Evolutionary conservation across 2,113 vertebrate genomes (phyloP), one percentile per base, ranked within the genome.

Genomic region (Camelus bactrianus): DNA sequence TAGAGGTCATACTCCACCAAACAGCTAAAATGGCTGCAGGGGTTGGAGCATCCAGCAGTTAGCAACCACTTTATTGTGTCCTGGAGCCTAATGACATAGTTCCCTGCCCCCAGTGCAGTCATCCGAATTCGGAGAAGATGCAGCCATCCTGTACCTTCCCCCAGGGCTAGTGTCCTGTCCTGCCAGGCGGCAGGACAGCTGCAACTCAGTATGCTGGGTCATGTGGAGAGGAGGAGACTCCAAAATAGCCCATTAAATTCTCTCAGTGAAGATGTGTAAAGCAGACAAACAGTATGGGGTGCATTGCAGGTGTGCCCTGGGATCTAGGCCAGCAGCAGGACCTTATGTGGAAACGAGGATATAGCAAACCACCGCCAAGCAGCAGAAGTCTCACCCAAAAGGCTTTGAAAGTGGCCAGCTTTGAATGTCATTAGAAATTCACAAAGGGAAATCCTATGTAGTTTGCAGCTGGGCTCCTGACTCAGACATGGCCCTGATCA

Each of bases 21-120:
- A 58, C 75, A 54, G 70, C 84, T 75, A 80, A 73, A 69, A 77
- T 89, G 82, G 46, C 92, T 95, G 22, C 64, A 92, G 86, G 54
- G 35, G 10, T 35, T 82, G 26, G 65, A 69, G 30, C 48, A 10
- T 70, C 42, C 7, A 89, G 62, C 35, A n/a, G 19, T 80, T 80
- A 96, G 64, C 58, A 70, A 58, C 13, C 26, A 17, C 86, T 95
- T 85, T 56, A 32, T 30, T 85, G 76, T 89, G 80, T 32, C 79
- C 38, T 13, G 17, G 50, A 54, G 48, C 84, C 64, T 85, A 88
- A 81, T 35, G 60, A 52, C 93, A 81, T 28, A 81, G 65, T 76
- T 93, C 52, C 35, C 50, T 46, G 30, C 48, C 60, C 58, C 56
- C 35, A 60, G 56, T 64, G 13, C 15, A 86, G 20, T 52, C 48